These are phyloP conservation scores for Thecocarcelia acutangulata DNA, from an alignment of 2,888 invertebrate species.

Conservation along the genomic window DNA sequence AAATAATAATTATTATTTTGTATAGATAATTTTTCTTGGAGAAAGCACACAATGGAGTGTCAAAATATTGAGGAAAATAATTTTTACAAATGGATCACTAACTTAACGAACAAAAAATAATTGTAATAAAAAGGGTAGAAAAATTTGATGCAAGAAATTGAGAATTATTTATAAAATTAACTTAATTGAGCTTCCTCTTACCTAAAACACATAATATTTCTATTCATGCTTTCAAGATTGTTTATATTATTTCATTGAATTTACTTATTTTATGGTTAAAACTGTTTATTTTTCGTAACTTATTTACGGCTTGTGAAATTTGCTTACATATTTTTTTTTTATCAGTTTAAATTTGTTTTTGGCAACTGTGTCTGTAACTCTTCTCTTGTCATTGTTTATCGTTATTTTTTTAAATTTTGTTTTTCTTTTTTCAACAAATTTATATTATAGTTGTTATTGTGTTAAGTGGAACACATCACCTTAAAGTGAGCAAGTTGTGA, in stretches of 20 bases:
- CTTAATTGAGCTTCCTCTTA: too few relatives aligned
- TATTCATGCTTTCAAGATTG: background rate
- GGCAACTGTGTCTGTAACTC: slow-evolving; percentile 20
- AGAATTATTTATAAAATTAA: too few relatives aligned
- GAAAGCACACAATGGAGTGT: too few relatives aligned
- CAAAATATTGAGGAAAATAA: too few relatives aligned
- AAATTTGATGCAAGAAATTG: too few relatives aligned
- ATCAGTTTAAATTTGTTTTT: slow-evolving; percentile 40
- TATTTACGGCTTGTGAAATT: slow-evolving; percentile 48
- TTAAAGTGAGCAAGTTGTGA: slow-evolving; percentile 51
- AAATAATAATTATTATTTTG: too few relatives aligned
- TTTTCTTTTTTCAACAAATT: background rate
- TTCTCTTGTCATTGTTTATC: slow-evolving; percentile 31
- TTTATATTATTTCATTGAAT: slow-evolving; percentile 6
- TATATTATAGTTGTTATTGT: slow-evolving; percentile 19
- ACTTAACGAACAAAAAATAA: too few relatives aligned
- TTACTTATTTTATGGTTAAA: background rate
- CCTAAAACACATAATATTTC: slow-evolving; percentile 3
- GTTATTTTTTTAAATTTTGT: slow-evolving; percentile 25
- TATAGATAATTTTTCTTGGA: too few relatives aligned
- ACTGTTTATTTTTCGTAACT: slow-evolving; percentile 51
- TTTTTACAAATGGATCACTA: too few relatives aligned
- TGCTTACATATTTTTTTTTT: slow-evolving; percentile 38
- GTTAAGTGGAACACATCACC: slow-evolving; percentile 63
- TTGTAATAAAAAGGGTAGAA: too few relatives aligned